These are phyloP conservation scores for Ptychodera flava DNA, from an alignment of 35 echinoderm and acorn worm genomes.

Conservation along the genomic window DNA sequence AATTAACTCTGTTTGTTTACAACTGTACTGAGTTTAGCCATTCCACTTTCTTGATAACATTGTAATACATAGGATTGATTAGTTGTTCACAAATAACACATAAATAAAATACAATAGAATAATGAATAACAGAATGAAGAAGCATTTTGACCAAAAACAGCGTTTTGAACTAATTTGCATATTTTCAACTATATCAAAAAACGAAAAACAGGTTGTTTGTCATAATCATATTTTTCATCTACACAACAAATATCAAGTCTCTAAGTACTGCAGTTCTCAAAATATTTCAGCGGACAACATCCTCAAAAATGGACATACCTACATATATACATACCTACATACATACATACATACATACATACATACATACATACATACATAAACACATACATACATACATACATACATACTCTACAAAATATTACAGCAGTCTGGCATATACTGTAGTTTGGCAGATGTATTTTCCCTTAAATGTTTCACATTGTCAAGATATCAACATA, in stretches of 20 bases:
- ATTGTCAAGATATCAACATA: too few species aligned
- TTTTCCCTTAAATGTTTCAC: too few species aligned
- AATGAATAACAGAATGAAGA: background rate
- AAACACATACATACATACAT: too few species aligned
- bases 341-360: slow-evolving; percentile 2
- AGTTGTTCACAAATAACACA: too few species aligned
- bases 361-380: slow-evolving; percentile 2
- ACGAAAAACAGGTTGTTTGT: background rate
- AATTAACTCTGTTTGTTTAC: too few species aligned
- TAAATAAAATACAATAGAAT: too few species aligned
- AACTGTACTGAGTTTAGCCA: too few species aligned
- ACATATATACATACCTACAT: background rate
- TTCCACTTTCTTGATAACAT: too few species aligned
- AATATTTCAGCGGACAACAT: background rate
- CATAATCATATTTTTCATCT: background rate
- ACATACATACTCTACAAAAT: too few species aligned
- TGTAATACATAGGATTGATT: too few species aligned
- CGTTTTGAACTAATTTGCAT: background rate
- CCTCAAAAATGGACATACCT: background rate
- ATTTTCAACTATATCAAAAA: background rate
- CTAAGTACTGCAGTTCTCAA: background rate
- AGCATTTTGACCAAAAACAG: background rate
- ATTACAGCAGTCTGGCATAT: too few species aligned
- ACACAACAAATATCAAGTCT: background rate
- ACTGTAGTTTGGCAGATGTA: too few species aligned